These are phyloP conservation scores for Butastur rufipennis DNA, from an alignment of 2,113 vertebrate species.

Conservation along the genomic window DNA sequence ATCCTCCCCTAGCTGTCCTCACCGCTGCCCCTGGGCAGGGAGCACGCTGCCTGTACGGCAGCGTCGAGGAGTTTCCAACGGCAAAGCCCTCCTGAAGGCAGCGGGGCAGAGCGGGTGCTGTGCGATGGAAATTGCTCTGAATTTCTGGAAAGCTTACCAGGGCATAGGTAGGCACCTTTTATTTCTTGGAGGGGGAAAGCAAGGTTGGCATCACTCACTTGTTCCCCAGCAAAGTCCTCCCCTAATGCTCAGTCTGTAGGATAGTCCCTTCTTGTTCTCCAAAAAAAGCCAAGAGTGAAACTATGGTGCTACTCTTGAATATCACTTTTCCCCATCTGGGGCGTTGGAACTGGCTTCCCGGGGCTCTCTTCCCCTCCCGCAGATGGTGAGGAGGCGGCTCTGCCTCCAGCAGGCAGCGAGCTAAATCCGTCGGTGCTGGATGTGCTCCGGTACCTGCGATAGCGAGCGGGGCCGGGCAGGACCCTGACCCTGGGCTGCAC, in stretches of 20 bases:
- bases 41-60: fast-evolving
- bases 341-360: background rate
- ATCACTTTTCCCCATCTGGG: slow-evolving; percentile 18
- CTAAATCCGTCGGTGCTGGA: background rate
- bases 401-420: background rate
- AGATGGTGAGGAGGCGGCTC: slow-evolving; percentile 40
- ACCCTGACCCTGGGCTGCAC: background rate
- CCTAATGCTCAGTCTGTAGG: background rate
- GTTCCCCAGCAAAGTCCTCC: background rate
- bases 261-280: background rate
- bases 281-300: background rate
- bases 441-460: background rate
- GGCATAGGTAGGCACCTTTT: background rate
- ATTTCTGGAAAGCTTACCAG: background rate
- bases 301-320: background rate
- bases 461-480: background rate
- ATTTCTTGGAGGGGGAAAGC: background rate
- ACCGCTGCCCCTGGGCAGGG: background rate
- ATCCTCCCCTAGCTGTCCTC: background rate
- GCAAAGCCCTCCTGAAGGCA: background rate
- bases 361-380: slow-evolving; percentile 4
- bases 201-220: fast-evolving
- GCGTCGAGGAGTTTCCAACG: fast-evolving
- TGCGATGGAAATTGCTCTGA: fast-evolving
- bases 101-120: fast-evolving